A percentile compares a stretch with the other conserved stretches of the same genome.
Evolutionary conservation across 2,888 invertebrate genomes (phyloP).

Genomic region (Drosophila yooni): DNA sequence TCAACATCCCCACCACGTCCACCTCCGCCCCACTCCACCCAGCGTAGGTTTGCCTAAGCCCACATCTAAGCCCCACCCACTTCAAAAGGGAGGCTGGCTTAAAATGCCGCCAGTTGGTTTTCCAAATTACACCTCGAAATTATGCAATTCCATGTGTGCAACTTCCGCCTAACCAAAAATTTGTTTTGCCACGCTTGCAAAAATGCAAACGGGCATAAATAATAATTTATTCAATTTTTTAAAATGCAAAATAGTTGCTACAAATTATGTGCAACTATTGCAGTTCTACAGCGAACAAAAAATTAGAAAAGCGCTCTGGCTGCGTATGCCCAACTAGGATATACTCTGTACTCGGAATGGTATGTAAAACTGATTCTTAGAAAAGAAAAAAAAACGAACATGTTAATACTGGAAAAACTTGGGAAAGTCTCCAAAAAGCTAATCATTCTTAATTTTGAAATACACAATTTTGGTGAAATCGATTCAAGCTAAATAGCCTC

Average conservation of each 20-base stretch:
- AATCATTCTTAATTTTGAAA: not conserved
- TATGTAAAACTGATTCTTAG: not conserved
- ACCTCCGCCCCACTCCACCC: not conserved
- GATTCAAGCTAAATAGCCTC: not conserved
- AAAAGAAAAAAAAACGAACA: too few relatives aligned
- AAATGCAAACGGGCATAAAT: conserved; percentile 58
- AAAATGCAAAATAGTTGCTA: conserved; percentile 24
- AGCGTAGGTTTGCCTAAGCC: not conserved
- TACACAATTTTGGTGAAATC: not conserved
- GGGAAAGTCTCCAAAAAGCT: not conserved
- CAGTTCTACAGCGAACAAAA: conserved; percentile 23
- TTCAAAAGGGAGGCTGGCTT: conserved; percentile 17
- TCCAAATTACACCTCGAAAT: conserved; percentile 72
- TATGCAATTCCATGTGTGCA: conserved; percentile 72
- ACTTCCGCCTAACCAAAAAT: conserved; percentile 37
- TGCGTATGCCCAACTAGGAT: not conserved
- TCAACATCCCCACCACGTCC: not conserved
- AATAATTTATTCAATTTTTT: conserved; percentile 65
- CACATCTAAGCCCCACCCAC: conserved; percentile 13
- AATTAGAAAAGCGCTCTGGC: accelerated
- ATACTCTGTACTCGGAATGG: not conserved
- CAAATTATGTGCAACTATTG: conserved; percentile 47
- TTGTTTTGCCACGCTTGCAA: conserved; percentile 59
- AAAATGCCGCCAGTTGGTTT: conserved; percentile 54
- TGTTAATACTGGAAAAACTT: not conserved